Evolutionary conservation across 2,113 vertebrate genomes (phyloP).

Genomic region (Cairina moschata): DNA sequence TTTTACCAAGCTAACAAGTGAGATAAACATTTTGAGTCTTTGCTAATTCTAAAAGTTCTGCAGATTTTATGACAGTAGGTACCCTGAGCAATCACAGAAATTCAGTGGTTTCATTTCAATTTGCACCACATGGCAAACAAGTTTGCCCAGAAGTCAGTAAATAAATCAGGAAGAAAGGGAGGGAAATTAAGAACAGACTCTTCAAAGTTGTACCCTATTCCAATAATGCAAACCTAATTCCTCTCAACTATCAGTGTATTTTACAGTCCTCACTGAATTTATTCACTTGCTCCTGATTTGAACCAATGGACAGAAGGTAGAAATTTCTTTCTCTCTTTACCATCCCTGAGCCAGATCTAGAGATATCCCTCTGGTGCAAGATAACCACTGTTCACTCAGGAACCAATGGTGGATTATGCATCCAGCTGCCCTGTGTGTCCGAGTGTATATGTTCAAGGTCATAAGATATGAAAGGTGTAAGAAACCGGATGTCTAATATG

Average conservation of each 20-base stretch:
- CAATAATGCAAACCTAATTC: not conserved
- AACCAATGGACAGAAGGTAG: not conserved
- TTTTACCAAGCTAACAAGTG: constrained; percentile 78
- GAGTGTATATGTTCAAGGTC: constrained; percentile 20
- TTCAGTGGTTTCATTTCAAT: not conserved
- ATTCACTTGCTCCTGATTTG: not conserved
- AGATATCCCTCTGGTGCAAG: not conserved
- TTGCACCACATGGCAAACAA: constrained; percentile 41
- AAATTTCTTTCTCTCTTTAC: not conserved
- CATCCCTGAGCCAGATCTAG: not conserved
- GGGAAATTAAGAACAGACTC: constrained; percentile 38
- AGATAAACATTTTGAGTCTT: constrained; percentile 77
- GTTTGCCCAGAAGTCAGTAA: constrained; percentile 57
- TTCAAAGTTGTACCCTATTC: not conserved
- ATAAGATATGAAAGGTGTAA: not conserved
- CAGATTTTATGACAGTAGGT: constrained; percentile 70
- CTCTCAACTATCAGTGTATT: not conserved
- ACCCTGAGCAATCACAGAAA: constrained; percentile 40
- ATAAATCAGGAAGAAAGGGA: constrained; percentile 25
- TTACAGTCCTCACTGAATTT: not conserved
- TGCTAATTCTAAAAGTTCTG: constrained; percentile 76
- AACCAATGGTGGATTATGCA: not conserved
- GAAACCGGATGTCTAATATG: not conserved
- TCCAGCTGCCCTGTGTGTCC: not conserved
- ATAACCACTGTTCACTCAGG: not conserved